phyloP scores from a whole-genome alignment of 2,888 invertebrate species.

The Leistus spinibarbis region DNA sequence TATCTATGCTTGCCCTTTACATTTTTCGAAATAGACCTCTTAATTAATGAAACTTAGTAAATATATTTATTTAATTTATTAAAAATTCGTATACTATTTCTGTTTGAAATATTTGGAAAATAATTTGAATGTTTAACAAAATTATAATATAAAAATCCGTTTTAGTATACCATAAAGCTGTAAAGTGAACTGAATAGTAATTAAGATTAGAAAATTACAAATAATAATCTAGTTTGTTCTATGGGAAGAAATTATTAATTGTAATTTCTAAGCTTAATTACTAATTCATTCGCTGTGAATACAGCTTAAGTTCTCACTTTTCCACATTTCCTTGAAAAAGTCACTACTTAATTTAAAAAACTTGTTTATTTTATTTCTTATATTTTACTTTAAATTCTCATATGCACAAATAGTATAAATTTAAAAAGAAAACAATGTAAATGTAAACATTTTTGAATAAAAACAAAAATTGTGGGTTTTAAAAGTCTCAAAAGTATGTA shows the following conservation, averaged over 20 bases:
- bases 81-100: no score
- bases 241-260: no score
- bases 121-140: no score
- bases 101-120: no score
- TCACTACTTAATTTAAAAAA: conserved; percentile 37
- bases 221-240: no score
- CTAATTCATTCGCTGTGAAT: no score
- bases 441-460: conserved; percentile 26
- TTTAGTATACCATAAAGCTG: background rate
- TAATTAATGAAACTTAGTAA: no score
- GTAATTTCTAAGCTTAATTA: no score
- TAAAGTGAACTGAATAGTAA: background rate
- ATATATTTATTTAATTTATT: no score
- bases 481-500: conserved; percentile 35
- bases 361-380: conserved; percentile 28
- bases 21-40: no score
- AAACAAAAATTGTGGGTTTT: conserved; percentile 26
- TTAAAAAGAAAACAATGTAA: conserved; percentile 16
- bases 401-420: conserved; percentile 33
- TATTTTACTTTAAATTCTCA: conserved; percentile 30
- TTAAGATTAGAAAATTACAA: no score
- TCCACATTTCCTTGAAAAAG: background rate
- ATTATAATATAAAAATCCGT: background rate
- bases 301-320: background rate
- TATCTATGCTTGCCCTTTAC: no score